Conservation (phyloP, 2,888 invertebrate genomes). For the Drosophila imparisetae region DNA sequence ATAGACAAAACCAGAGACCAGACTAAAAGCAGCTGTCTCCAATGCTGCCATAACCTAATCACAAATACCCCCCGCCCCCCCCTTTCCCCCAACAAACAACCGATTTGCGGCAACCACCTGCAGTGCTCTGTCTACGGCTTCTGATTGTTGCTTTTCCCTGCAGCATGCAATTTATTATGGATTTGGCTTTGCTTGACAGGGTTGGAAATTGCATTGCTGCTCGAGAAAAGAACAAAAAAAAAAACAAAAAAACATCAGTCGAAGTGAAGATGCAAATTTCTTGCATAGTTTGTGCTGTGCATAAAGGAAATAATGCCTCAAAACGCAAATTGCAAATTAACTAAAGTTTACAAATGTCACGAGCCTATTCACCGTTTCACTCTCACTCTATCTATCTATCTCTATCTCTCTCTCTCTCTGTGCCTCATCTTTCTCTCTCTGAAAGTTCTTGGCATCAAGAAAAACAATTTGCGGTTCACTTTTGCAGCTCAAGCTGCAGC, state of each 20-base stretch:
- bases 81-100: background rate
- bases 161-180: slow-evolving; percentile 49
- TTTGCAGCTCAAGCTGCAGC: background rate
- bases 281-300: background rate
- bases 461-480: background rate
- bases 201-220: slow-evolving; percentile 28
- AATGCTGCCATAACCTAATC: slow-evolving; percentile 1
- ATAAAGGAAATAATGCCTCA: background rate
- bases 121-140: slow-evolving; percentile 23
- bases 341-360: background rate
- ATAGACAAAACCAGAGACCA: background rate
- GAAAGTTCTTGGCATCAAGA: background rate
- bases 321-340: background rate
- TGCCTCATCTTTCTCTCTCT: background rate
- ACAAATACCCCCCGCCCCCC: background rate
- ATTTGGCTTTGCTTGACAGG: slow-evolving; percentile 29
- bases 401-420: background rate
- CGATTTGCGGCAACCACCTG: slow-evolving; percentile 4
- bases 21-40: slow-evolving; percentile 13
- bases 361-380: background rate
- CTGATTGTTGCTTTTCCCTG: slow-evolving; percentile 8
- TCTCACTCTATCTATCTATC: background rate
- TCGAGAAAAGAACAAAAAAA: slow-evolving; percentile 6
- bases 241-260: slow-evolving; percentile 3
- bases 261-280: background rate